A percentile compares a stretch with the other conserved stretches of the same genome.
Evolutionary conservation across 2,888 invertebrate species (phyloP).

Genomic region (Oligia latruncula): DNA sequence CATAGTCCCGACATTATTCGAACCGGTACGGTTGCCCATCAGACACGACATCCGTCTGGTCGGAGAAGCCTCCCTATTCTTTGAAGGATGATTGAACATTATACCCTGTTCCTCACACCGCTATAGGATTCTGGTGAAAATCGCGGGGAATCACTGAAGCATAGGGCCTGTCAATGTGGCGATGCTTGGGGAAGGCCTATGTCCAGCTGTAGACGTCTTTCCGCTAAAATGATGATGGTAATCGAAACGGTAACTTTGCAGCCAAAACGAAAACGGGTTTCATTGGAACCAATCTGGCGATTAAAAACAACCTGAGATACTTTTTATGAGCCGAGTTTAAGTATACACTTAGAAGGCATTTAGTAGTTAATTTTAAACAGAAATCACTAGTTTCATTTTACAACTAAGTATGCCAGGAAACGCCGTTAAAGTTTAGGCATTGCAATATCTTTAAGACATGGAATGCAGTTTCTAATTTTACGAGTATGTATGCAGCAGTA

Average conservation of each 20-base stretch:
- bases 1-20: background rate
- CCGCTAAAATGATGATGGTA: background rate
- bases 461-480: conserved; percentile 44
- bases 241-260: too few species aligned
- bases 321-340: background rate
- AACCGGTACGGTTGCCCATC: too few species aligned
- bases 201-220: background rate
- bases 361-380: background rate
- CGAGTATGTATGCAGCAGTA: conserved; percentile 13
- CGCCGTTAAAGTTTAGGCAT: background rate
- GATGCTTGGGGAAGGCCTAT: background rate
- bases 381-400: background rate
- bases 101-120: too few species aligned
- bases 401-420: background rate
- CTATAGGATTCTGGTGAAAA: background rate
- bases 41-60: too few species aligned
- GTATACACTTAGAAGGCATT: background rate
- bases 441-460: conserved; percentile 1
- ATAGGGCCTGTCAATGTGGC: background rate
- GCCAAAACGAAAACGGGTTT: background rate
- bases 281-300: background rate
- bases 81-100: background rate
- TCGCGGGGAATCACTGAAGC: background rate
- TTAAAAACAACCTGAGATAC: background rate
- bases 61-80: background rate